These are phyloP conservation scores for Hypomesus transpacificus DNA, from an alignment of 2,113 vertebrate genomes.

Conservation along the genomic window DNA sequence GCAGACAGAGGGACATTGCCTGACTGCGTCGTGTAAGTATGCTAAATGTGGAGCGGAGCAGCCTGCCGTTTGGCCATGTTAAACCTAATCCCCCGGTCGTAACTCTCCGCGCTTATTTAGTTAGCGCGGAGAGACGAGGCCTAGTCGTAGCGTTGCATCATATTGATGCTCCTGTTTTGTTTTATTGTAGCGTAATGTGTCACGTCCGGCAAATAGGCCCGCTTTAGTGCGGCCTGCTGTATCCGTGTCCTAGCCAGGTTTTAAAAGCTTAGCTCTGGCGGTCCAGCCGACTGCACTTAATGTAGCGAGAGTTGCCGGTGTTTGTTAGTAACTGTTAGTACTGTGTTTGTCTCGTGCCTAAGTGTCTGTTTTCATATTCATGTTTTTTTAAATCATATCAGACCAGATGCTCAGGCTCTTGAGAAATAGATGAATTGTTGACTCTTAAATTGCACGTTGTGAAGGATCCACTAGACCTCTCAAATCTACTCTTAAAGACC, in stretches of 20 bases:
- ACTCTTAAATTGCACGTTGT: not conserved
- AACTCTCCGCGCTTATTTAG: conserved; percentile 42
- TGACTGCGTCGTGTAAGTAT: conserved; percentile 35
- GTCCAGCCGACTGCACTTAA: not conserved
- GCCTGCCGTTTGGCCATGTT: conserved; percentile 25
- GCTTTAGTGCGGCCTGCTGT: conserved; percentile 34
- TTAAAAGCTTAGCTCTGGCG: conserved; percentile 15
- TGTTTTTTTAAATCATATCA: not conserved
- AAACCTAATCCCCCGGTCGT: conserved; percentile 39
- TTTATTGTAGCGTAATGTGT: conserved; percentile 63
- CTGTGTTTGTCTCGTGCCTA: conserved; percentile 47
- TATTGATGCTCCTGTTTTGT: conserved; percentile 44
- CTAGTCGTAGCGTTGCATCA: conserved; percentile 32
- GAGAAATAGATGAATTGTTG: not conserved
- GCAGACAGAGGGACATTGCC: conserved; percentile 35
- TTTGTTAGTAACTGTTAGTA: conserved; percentile 45
- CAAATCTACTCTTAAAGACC: no score
- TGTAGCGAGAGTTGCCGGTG: conserved; percentile 20
- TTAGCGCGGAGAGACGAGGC: conserved; percentile 37
- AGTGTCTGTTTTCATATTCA: conserved; percentile 39
- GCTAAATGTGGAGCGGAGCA: conserved; percentile 25
- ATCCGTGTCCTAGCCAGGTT: conserved; percentile 39
- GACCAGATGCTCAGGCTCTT: not conserved
- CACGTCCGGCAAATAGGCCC: conserved; percentile 50
- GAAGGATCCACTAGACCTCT: not conserved